Conservation (phyloP, 1,140 invertebrate species). For the Melanaphis sacchari region DNA sequence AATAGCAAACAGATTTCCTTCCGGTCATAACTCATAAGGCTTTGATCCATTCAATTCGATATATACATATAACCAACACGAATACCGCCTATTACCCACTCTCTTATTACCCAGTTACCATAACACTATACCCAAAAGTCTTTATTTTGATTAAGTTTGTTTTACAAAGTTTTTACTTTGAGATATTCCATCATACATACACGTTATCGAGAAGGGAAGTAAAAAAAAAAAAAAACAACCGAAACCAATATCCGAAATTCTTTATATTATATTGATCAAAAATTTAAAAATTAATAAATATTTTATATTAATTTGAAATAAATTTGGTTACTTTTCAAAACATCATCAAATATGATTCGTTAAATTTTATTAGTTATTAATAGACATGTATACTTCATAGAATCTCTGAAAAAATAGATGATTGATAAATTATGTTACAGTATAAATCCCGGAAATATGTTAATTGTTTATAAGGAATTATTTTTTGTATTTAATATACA, state of each 20-base stretch:
- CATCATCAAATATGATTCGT: background rate
- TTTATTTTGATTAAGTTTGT: slow-evolving; percentile 6
- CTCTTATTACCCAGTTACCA: background rate
- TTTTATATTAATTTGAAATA: too few species aligned
- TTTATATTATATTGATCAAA: too few species aligned
- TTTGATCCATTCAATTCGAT: slow-evolving; percentile 28
- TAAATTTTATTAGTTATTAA: background rate
- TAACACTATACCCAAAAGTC: background rate
- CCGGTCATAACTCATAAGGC: slow-evolving; percentile 55
- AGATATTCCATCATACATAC: too few species aligned
- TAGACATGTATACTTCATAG: background rate
- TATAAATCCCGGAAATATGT: too few species aligned
- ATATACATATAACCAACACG: background rate
- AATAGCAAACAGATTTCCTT: slow-evolving; percentile 29
- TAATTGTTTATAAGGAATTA: too few species aligned
- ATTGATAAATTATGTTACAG: too few species aligned
- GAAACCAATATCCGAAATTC: too few species aligned
- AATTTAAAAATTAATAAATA: too few species aligned
- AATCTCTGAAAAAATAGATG: too few species aligned
- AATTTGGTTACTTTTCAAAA: background rate
- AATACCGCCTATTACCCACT: background rate
- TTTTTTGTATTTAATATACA: too few species aligned
- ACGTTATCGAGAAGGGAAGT: background rate
- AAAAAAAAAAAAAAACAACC: background rate
- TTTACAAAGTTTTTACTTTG: background rate